These are phyloP conservation scores for Lepidocyrtoides sp. DNA, from an alignment of 2,888 invertebrate species.

Conservation along the genomic window DNA sequence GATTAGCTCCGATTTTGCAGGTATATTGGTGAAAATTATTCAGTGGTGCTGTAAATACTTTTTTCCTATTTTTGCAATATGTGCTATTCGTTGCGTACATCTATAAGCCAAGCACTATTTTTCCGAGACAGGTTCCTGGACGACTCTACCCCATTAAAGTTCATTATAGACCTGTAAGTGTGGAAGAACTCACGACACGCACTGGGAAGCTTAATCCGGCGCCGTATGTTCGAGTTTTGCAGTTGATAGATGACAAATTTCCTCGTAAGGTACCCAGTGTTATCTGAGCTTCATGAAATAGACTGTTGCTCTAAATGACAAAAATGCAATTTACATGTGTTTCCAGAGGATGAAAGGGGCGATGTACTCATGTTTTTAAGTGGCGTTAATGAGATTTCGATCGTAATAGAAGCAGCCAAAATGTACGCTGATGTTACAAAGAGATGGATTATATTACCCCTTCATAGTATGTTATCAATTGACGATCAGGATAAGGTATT, in stretches of 20 bases:
- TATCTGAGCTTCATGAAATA: not conserved
- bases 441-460: constrained; percentile 96
- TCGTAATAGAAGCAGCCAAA: constrained; percentile 94
- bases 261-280: constrained; percentile 88
- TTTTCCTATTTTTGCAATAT: no score
- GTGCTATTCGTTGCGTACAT: not conserved
- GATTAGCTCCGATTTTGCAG: constrained; percentile 94
- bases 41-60: no score
- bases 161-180: constrained; percentile 92
- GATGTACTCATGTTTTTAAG: constrained; percentile 98
- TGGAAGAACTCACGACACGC: constrained; percentile 89
- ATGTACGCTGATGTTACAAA: constrained; percentile 92
- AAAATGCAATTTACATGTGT: no score
- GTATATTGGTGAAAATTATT: constrained; percentile 87
- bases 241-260: constrained; percentile 96
- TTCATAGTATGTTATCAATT: constrained; percentile 97
- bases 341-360: constrained; percentile 92
- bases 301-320: not conserved
- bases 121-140: constrained; percentile 93
- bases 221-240: constrained; percentile 97
- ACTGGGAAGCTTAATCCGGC: constrained; percentile 95
- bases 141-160: constrained; percentile 97
- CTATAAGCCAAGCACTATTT: constrained; percentile 28
- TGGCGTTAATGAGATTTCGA: constrained; percentile 96
- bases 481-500: constrained; percentile 97